phyloP scores from a whole-genome alignment of 1,140 invertebrate genomes.

The Sycobia sp. region DNA sequence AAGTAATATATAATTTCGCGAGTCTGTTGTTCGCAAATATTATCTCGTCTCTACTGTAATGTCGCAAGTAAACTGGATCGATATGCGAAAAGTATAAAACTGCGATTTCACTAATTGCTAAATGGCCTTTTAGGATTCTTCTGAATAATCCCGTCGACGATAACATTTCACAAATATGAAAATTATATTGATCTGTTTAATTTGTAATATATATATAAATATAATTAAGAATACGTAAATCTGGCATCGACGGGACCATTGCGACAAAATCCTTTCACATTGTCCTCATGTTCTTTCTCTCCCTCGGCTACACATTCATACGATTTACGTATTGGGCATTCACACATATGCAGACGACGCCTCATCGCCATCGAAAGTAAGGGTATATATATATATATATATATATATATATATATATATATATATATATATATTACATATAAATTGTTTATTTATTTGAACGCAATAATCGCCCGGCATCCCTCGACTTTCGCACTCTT shows the following conservation, averaged over 20 bases:
- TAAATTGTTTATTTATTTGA: slow-evolving; percentile 4
- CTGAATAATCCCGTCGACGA: slow-evolving; percentile 18
- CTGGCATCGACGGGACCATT: slow-evolving; percentile 17
- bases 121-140: slow-evolving; percentile 28
- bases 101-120: slow-evolving; percentile 29
- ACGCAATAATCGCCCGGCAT: slow-evolving; percentile 31
- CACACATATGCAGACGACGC: slow-evolving; percentile 11
- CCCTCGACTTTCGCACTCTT: slow-evolving; percentile 45
- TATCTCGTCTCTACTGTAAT: slow-evolving; percentile 16
- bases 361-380: slow-evolving; percentile 23
- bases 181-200: neutral
- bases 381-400: slow-evolving; percentile 7
- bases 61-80: slow-evolving; percentile 14
- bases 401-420: slow-evolving; percentile 15
- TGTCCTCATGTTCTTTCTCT: slow-evolving; percentile 23
- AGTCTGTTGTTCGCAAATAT: slow-evolving; percentile 5
- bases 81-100: slow-evolving; percentile 35
- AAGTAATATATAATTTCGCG: slow-evolving; percentile 21
- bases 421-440: too few relatives aligned
- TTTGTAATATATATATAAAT: slow-evolving; percentile 3
- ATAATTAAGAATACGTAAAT: slow-evolving; percentile 10
- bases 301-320: slow-evolving; percentile 3
- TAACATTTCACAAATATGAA: slow-evolving; percentile 8
- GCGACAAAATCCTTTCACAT: slow-evolving; percentile 17
- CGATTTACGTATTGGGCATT: neutral